phyloP scores from a whole-genome alignment of 1,140 invertebrate genomes.

The Aphelinus atriplicis region DNA sequence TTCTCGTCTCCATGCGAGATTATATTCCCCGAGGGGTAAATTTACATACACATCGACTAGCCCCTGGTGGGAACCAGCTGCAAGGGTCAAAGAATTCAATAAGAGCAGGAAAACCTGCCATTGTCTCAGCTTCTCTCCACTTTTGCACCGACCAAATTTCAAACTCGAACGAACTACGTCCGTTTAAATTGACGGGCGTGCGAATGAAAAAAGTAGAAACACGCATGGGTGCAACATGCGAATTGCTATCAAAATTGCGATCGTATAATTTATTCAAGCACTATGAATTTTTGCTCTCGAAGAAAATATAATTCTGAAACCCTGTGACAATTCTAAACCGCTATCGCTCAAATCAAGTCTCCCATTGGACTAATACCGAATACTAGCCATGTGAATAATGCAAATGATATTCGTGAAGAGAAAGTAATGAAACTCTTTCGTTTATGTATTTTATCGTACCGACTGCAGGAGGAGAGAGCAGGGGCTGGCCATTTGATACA shows the following conservation, averaged over 20 bases:
- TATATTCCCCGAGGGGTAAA: slow-evolving; percentile 50
- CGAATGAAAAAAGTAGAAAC: too few species aligned
- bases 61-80: slow-evolving; percentile 24
- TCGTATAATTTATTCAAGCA: too few species aligned
- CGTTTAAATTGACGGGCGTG: too few species aligned
- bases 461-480: neutral
- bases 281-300: too few species aligned
- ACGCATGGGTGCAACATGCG: too few species aligned
- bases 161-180: neutral
- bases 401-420: neutral
- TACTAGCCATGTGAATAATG: neutral
- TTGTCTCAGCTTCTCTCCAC: slow-evolving; percentile 46
- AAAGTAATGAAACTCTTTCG: neutral
- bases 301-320: neutral
- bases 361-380: too few species aligned
- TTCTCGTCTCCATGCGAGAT: slow-evolving; percentile 47
- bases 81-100: slow-evolving; percentile 55
- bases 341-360: too few species aligned
- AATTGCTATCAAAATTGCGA: too few species aligned
- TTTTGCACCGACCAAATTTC: slow-evolving; percentile 16
- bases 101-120: slow-evolving; percentile 46
- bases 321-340: neutral
- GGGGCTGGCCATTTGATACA: neutral
- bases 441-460: too few species aligned
- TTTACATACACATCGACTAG: slow-evolving; percentile 52